Conservation (phyloP, 2,888 invertebrate genomes). For the Saturnia pavonia region DNA sequence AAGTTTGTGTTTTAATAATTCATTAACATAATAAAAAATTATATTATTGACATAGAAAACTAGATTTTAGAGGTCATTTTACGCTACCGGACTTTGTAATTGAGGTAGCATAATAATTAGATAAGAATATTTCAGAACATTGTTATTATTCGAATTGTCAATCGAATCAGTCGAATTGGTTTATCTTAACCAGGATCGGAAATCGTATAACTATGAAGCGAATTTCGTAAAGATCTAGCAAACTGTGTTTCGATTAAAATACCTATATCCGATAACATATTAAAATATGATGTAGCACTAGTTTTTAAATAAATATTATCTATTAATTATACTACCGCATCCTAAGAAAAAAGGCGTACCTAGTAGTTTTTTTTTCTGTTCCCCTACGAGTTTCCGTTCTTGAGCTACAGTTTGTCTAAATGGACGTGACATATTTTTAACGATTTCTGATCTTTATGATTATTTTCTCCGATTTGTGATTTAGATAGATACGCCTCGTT, state of each 20-base stretch:
- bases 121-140: background rate
- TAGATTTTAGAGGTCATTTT: constrained; percentile 14
- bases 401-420: too few relatives aligned
- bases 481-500: too few relatives aligned
- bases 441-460: too few relatives aligned
- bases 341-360: too few relatives aligned
- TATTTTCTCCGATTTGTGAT: too few relatives aligned
- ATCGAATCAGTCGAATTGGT: too few relatives aligned
- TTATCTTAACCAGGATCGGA: background rate
- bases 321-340: too few relatives aligned
- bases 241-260: background rate
- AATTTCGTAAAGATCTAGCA: background rate
- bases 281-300: too few relatives aligned
- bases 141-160: background rate
- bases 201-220: background rate
- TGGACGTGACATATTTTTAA: too few relatives aligned
- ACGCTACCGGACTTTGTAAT: background rate
- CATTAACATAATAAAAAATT: background rate
- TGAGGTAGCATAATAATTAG: background rate
- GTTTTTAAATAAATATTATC: too few relatives aligned
- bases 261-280: background rate
- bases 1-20: constrained; percentile 8
- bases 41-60: constrained; percentile 12
- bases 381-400: too few relatives aligned
- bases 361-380: too few relatives aligned